Base-by-base conservation (phyloP, 2,797 vertebrate species). In the Fistularia tabacaria region DNA sequence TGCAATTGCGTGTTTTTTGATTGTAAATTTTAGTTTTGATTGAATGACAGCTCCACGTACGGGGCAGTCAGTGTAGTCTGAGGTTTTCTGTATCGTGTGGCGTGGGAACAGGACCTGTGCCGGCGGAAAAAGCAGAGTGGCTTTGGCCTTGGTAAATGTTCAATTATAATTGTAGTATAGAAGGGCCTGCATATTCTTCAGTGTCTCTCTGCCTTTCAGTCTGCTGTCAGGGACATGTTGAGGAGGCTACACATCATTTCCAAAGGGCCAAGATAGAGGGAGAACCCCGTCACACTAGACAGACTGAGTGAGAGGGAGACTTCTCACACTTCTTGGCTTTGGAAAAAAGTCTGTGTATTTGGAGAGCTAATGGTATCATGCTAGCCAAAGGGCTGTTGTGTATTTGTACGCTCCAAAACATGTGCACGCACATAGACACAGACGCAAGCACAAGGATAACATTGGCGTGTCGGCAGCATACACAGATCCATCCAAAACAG, bases 311-410 rank as follows among this genome's bases (percentile, higher is more conserved):
- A 79, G 73, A 63, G 70, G 65, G 77, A 76, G 66, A 69, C 76
- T 78, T 80, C 79, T 81, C 83, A 79, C 69, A 69, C 73, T 79
- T 76, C 72, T 76, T 82, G 85, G 82, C 82, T 63, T 69, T 14
- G 44, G 71, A 69, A 79, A 80, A 83, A 81, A 84, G 79, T 82
- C 78, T 64, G 73, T 76, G 72, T 73, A 73, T 82, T 81, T 85
- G 81, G 80, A 84, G 59, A 60, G 77, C 81, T 79, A 71, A 73
- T 64, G 59, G 59, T 62, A 57, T 65, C 14, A 6, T 64, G 62
- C 71, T 60, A 73, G 86, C 85, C 82, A 84, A 85, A 82, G 79
- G 76, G 71, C 77, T 73, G 82, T 77, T 84, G 81, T 84, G 73
- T 66, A 66, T 66, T 79, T 56, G 59, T 66, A 84, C 54, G 10